phyloP scores from a whole-genome alignment of 92 coral and sea anemone genomes.

The Porites rus region DNA sequence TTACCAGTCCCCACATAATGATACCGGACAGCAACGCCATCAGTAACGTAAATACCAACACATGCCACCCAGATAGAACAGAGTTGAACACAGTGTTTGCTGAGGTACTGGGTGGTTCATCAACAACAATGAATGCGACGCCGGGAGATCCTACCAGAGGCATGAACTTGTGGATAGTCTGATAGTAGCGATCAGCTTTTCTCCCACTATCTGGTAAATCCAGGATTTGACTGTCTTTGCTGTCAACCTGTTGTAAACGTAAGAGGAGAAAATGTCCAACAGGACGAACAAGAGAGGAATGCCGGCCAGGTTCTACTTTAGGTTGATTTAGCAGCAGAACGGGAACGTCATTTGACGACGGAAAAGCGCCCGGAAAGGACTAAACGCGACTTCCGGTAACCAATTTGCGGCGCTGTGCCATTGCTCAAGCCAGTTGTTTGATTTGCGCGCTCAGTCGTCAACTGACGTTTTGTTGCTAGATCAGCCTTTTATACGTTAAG shows the following conservation, averaged over 20 bases:
- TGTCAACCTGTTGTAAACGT: constrained; percentile 24
- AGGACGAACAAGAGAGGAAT: background rate
- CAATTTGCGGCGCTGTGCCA: too few relatives aligned
- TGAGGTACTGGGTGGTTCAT: constrained; percentile 82
- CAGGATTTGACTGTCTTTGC: constrained; percentile 50
- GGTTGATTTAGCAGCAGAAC: too few relatives aligned
- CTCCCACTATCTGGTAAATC: constrained; percentile 64
- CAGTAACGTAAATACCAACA: constrained; percentile 80
- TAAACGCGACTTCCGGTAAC: too few relatives aligned
- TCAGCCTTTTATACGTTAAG: too few relatives aligned
- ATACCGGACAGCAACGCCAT: constrained; percentile 96
- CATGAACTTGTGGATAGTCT: constrained; percentile 69
- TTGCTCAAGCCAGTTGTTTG: too few relatives aligned
- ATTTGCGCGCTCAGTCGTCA: too few relatives aligned
- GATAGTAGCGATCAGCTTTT: constrained; percentile 79
- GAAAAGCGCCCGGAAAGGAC: too few relatives aligned
- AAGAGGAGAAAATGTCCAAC: background rate
- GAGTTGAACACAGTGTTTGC: constrained; percentile 87
- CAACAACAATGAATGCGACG: constrained; percentile 90
- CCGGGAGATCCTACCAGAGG: constrained; percentile 95
- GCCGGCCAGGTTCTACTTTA: background rate
- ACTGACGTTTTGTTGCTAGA: too few relatives aligned
- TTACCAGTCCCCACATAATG: constrained; percentile 96
- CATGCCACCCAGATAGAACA: constrained; percentile 94
- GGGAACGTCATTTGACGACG: too few relatives aligned